phyloP scores from a whole-genome alignment of 2,888 invertebrate genomes.

The Temnothorax unifasciatus region DNA sequence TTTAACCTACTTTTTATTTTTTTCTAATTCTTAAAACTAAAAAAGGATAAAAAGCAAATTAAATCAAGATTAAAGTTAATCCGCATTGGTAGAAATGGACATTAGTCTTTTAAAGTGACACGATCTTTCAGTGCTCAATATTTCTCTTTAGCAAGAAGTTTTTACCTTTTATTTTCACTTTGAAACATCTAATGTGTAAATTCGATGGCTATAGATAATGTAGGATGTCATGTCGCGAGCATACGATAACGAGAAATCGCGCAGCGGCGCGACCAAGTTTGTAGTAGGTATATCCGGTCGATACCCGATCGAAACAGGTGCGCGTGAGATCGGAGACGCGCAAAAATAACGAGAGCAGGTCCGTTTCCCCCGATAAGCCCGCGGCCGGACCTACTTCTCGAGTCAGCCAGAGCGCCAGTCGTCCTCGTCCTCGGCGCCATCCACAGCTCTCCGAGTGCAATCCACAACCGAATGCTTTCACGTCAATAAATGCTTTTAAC shows the following conservation, averaged over 20 bases:
- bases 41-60: too few relatives aligned
- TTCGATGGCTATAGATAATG: not conserved
- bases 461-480: conserved; percentile 50
- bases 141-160: not conserved
- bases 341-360: conserved; percentile 26
- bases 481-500: conserved; percentile 70
- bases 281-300: conserved; percentile 9
- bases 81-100: too few relatives aligned
- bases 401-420: not conserved
- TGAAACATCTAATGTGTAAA: conserved; percentile 1
- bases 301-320: conserved; percentile 25
- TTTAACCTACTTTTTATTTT: too few relatives aligned
- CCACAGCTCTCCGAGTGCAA: conserved; percentile 10
- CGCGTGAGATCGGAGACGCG: not conserved
- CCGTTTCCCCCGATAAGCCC: conserved; percentile 34
- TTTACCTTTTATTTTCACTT: not conserved
- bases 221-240: not conserved
- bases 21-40: too few relatives aligned
- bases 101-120: not conserved
- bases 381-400: conserved; percentile 37
- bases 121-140: not conserved
- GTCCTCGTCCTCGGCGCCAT: not conserved
- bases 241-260: conserved; percentile 28
- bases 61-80: too few relatives aligned
- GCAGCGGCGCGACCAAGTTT: conserved; percentile 1